These are phyloP conservation scores for Andrena cerasifolii DNA, from an alignment of 1,140 invertebrate genomes.

Conservation along the genomic window DNA sequence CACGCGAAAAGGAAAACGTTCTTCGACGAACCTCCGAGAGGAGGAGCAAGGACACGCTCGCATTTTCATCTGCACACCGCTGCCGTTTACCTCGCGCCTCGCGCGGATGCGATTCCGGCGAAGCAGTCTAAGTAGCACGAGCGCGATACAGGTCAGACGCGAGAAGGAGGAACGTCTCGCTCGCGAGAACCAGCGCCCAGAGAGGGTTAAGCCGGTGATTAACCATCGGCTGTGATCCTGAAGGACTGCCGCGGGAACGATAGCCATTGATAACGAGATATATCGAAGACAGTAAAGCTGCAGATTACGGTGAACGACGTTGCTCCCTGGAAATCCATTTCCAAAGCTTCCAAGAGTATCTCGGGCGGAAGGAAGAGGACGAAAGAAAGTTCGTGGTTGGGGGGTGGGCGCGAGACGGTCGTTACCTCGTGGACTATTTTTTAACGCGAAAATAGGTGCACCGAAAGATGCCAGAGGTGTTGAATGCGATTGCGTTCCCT, in stretches of 20 bases:
- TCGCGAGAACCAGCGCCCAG: background rate
- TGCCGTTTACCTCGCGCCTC: background rate
- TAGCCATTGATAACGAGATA: constrained; percentile 73
- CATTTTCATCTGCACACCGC: background rate
- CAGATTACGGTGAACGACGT: constrained; percentile 63
- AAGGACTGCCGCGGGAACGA: constrained; percentile 60
- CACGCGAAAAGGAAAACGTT: constrained; percentile 26
- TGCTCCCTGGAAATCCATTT: constrained; percentile 22
- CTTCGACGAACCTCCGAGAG: constrained; percentile 8
- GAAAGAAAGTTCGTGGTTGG: background rate
- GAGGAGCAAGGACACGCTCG: background rate
- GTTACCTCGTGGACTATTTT: constrained; percentile 24
- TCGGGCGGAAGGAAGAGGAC: background rate
- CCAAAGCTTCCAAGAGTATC: background rate
- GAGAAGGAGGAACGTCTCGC: background rate
- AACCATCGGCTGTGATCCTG: constrained; percentile 45
- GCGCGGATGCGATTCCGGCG: background rate
- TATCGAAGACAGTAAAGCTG: constrained; percentile 73
- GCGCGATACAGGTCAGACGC: constrained; percentile 8
- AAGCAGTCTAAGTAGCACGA: background rate
- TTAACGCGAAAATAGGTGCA: constrained; percentile 34
- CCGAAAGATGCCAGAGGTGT: constrained; percentile 59
- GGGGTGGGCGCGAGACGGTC: too few species aligned
- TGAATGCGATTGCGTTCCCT: constrained; percentile 70
- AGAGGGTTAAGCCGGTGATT: constrained; percentile 14